Conservation (phyloP, 2,113 vertebrate species). For the Perca fluviatilis region DNA sequence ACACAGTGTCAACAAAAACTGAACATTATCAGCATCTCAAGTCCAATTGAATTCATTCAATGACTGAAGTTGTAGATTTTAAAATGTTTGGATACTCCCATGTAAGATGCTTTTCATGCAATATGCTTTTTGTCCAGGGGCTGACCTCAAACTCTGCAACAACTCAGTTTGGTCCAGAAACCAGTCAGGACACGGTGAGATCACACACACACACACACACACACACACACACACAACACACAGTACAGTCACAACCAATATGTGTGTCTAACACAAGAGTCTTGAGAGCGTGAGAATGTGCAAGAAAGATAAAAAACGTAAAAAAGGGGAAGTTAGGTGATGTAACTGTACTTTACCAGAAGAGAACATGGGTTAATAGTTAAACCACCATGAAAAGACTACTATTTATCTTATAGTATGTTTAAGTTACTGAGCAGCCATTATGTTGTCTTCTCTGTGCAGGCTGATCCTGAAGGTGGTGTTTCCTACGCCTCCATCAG, state of each 20-base stretch:
- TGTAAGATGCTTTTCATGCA: no score
- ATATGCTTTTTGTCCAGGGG: neutral
- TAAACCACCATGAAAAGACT: no score
- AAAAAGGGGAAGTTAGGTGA: neutral
- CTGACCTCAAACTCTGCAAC: neutral
- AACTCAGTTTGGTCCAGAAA: neutral
- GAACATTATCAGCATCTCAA: neutral
- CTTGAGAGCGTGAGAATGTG: neutral
- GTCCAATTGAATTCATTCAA: neutral
- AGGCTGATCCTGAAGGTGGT: constrained; percentile 39
- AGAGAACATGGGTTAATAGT: neutral
- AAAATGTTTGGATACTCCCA: no score
- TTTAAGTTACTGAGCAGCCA: neutral
- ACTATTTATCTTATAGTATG: neutral
- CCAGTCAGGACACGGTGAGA: neutral
- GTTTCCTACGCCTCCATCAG: constrained; percentile 52
- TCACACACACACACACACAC: neutral
- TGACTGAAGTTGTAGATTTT: neutral
- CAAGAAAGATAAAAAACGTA: neutral
- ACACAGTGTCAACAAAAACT: no score
- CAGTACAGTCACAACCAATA: neutral
- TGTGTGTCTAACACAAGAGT: neutral
- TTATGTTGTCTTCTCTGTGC: neutral
- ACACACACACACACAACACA: neutral
- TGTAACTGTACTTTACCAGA: neutral